Base-by-base conservation (phyloP, 2,113 vertebrate species). In the Coptodon rendalli region DNA sequence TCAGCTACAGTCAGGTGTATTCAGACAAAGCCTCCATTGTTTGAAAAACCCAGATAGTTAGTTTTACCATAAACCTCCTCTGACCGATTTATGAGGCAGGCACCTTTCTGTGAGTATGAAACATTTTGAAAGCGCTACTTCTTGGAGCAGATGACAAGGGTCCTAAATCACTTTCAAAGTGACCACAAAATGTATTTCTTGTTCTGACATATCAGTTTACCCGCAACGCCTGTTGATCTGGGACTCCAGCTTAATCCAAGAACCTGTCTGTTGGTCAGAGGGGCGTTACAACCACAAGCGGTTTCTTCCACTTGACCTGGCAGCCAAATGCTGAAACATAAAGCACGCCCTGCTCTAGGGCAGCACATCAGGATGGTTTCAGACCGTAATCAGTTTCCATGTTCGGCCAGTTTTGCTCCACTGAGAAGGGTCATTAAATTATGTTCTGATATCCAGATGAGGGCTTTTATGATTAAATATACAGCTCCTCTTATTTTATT, bases 1-100 rank as follows among this genome's bases (percentile, higher is more conserved):
- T 86, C 17, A 14, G 83, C 76, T 86, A 36, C 79, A 89, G 86
- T 91, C 88, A 95, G 92, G 93, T 95, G 86, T 63, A 43, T n/a
- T 36, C 31, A 86, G 59, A 93, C 89, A 95, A 91, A 89, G 92
- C 34, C 80, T 57, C 80, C 79, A 92, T 90, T 95, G 91, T 94
- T 87, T 40, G 48, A 57, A 84, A 83, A 34, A 73, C 36, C 40
- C 52, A 84, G 66, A 68, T 91, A 86, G 86, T 89, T 90, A 71
- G 56, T 90, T 94, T 90, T 73, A 82, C 89, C 83, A 88, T 87
- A 89, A 94, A 92, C 73, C 24, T 57, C 68, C 63, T 87, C 68
- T 80, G 80, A 89, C 54, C 17, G 9, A 90, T 93, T 94, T 93
- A 93, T 87, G 89, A 89, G 86, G 57, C 81, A 16, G 81, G 22